A percentile compares a stretch with the other conserved stretches of the same genome.
Conservation (phyloP, 53 echinoderm and acorn worm species). For the Holothuria leucospilota region DNA sequence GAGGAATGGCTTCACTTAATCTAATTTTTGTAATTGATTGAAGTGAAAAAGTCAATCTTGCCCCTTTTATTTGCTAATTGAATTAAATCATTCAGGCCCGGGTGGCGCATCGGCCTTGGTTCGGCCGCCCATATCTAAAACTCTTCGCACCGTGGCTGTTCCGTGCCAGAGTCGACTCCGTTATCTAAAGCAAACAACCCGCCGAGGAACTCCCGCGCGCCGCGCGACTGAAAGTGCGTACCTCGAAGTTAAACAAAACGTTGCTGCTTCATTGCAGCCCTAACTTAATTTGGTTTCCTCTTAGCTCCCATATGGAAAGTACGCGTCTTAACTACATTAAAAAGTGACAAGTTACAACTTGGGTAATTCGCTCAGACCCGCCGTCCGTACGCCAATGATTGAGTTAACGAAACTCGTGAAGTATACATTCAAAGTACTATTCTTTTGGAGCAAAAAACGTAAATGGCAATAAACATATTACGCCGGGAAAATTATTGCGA, state of each 20-base stretch:
- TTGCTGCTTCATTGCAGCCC: neutral
- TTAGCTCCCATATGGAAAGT: slow-evolving; percentile 43
- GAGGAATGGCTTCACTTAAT: slow-evolving; percentile 40
- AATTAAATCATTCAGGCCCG: slow-evolving; percentile 41
- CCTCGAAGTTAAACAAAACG: slow-evolving; percentile 24
- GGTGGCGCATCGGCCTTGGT: slow-evolving; percentile 40
- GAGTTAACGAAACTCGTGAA: too few species aligned
- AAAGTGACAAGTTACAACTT: slow-evolving; percentile 47
- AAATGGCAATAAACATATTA: too few species aligned
- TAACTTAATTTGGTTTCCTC: slow-evolving; percentile 37
- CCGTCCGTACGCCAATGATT: too few species aligned
- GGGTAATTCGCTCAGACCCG: slow-evolving; percentile 23
- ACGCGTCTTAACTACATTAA: slow-evolving; percentile 43
- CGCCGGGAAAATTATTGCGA: too few species aligned
- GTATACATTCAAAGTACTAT: too few species aligned
- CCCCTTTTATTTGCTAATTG: slow-evolving; percentile 41
- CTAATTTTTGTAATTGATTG: slow-evolving; percentile 53
- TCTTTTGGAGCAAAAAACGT: too few species aligned
- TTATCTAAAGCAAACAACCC: slow-evolving; percentile 43
- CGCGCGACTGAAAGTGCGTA: slow-evolving; percentile 41
- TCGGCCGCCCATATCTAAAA: slow-evolving; percentile 33
- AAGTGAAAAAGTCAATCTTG: slow-evolving; percentile 45
- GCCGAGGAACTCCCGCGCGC: slow-evolving; percentile 40
- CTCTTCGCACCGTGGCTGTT: slow-evolving; percentile 47
- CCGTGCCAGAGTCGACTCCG: slow-evolving; percentile 21